phyloP scores from a whole-genome alignment of 2,888 invertebrate species.

The Rotaria macrura region DNA sequence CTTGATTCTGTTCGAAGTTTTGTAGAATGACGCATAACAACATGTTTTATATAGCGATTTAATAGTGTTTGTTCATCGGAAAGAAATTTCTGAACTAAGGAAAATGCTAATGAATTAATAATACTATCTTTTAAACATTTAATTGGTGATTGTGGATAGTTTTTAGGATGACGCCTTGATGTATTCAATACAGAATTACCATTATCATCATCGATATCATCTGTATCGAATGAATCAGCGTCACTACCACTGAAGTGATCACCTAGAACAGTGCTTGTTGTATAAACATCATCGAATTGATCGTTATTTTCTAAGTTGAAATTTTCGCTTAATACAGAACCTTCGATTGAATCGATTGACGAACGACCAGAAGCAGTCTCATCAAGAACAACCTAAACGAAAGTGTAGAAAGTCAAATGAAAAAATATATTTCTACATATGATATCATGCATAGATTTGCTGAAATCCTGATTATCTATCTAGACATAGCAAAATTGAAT shows the following conservation, averaged over 20 bases:
- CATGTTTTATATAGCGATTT: background rate
- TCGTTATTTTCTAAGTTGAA: background rate
- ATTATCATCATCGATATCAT: background rate
- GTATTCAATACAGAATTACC: background rate
- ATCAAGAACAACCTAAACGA: background rate
- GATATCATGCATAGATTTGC: too few relatives aligned
- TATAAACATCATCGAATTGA: background rate
- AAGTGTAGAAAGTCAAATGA: background rate
- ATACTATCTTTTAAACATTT: constrained; percentile 20
- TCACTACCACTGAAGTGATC: background rate
- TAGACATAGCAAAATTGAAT: too few relatives aligned
- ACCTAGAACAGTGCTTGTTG: background rate
- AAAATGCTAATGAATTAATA: background rate
- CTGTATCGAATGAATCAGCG: background rate
- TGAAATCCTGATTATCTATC: too few relatives aligned
- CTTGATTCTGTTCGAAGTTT: background rate
- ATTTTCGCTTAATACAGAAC: background rate
- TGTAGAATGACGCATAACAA: background rate
- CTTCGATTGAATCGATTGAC: background rate
- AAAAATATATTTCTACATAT: too few relatives aligned
- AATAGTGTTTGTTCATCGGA: background rate
- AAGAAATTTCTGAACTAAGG: background rate
- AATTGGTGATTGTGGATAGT: background rate
- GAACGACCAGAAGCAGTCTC: background rate
- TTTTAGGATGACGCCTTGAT: background rate